Evolutionary conservation across 2,113 vertebrate species (phyloP), one percentile per base, ranked within the genome.

Genomic region (Gymnorhina tibicen): DNA sequence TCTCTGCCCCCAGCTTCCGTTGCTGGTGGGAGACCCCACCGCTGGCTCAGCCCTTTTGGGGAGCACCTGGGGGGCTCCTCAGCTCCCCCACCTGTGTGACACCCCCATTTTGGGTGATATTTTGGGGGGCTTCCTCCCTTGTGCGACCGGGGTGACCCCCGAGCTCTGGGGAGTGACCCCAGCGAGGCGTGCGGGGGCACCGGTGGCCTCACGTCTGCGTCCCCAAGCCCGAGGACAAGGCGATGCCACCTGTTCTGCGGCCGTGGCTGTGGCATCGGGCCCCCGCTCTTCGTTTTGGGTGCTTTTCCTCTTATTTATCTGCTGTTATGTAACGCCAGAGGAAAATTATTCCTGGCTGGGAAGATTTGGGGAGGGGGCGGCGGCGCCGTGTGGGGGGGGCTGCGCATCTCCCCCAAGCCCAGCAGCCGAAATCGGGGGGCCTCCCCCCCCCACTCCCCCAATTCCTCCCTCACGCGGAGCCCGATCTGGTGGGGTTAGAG

Each of bases 291-390:
- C n/a, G 4, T 39, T 68, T 60, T 68, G 53, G 69, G 69, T 14
- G 69, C 0, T 82, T 89, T 89, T 60, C 6, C 24, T 75, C 24
- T 15, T 14, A 26, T 75, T 89, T 75, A 24, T 53, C 13, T 5
- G 20, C n/a, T 3, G 78, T 89, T 89, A 89, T n/a, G 60, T 89
- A 89, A 89, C 62, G 9, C 47, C 35, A 6, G 20, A 41, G 62
- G 3, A 14, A n/a, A 82, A 68, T 60, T 53, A 60, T 82, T 89
- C 78, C 11, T 83, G 78, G n/a, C 70, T 47, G 78, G 53, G 39
- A 60, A 12, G 70, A 47, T 82, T 89, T 89, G 87, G 53, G 87
- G 87, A 89, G 87, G 87, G 87, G 87, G 87, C 78, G 60, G 87
- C 28, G 32, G 87, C 27, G 1, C 8, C 27, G 44, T 23, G 69